Evolutionary conservation across 2,113 vertebrate species (phyloP), one percentile per base, ranked within the genome.

Genomic region (Hepsetus odoe): DNA sequence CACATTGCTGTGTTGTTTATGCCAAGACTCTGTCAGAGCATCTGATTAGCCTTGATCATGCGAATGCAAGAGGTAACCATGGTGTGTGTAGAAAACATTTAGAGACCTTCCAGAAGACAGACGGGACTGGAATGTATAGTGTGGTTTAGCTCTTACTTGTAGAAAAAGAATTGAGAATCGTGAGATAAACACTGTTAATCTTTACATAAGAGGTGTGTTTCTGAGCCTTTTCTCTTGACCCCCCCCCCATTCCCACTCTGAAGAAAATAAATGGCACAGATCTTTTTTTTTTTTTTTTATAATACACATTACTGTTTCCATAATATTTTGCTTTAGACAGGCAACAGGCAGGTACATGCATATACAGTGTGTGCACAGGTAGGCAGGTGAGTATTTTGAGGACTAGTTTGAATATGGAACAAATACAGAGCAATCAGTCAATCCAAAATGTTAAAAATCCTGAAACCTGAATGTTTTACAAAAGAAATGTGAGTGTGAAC

Each of bases 1-100:
- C 85, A 86, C 77, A 88, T 76, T 81, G 24, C 77, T 20, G 70
- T 69, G 83, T 83, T 90, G 88, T 87, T 90, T 87, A 73, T 78
- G 77, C 77, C 82, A 81, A 68, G 72, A 68, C 26, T 13, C 61
- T 82, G 80, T 80, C 42, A 28, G 35, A 73, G 67, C 76, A 75
- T 74, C 85, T 40, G 72, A 81, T 87, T 86, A 69, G 77, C 51
- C 80, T 84, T 82, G 76, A 82, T 65, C 76, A 62, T 76, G 65
- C 24, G 33, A 80, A 74, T 30, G 53, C 64, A 35, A 44, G 71
- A 81, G 5, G n/a, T 84, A 83, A 84, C 85, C 86, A 85, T 74
- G 46, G 69, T 46, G 74, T 74, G 73, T 22, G 64, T 7, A 7
- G 77, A 86, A 76, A 69, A 51, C 80, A 80, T 65, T 30, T 49